Percentiles rank a stretch among this genome's conserved stretches.
phyloP scores from a whole-genome alignment of 1,140 invertebrate species.

The Gonatopus flavifemur region DNA sequence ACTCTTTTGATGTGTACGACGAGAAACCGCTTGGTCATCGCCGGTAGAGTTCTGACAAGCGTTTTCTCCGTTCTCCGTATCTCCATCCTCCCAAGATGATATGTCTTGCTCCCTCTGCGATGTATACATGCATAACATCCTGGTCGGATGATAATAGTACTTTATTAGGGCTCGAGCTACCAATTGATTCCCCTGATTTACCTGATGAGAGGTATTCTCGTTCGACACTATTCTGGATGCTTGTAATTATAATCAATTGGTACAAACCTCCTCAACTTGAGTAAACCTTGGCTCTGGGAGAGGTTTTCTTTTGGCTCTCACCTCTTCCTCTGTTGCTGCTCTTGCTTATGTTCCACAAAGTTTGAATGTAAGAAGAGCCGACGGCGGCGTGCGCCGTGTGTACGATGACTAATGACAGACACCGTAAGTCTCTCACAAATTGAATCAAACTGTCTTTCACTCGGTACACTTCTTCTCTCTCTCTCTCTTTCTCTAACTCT shows the following conservation, averaged over 20 bases:
- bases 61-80: conserved; percentile 33
- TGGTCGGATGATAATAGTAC: conserved; percentile 26
- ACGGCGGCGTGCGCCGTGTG: conserved; percentile 11
- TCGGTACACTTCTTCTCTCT: conserved; percentile 36
- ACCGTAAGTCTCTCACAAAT: conserved; percentile 35
- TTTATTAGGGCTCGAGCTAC: conserved; percentile 36
- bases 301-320: conserved; percentile 16
- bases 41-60: conserved; percentile 24
- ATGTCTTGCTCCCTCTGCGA: not conserved
- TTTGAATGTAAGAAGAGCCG: conserved; percentile 13
- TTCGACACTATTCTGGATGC: conserved; percentile 21
- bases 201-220: conserved; percentile 33
- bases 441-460: conserved; percentile 27
- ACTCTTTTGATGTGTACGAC: no score
- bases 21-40: conserved; percentile 28
- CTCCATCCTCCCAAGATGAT: conserved; percentile 7
- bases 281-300: conserved; percentile 14
- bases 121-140: conserved; percentile 3
- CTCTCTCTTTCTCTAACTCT: conserved; percentile 26
- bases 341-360: not conserved
- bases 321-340: not conserved
- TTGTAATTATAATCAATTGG: conserved; percentile 24
- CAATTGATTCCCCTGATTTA: conserved; percentile 35
- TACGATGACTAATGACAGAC: conserved; percentile 30
- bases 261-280: conserved; percentile 12